phyloP scores from a whole-genome alignment of 2,113 vertebrate species.

The Salvelinus alpinus region DNA sequence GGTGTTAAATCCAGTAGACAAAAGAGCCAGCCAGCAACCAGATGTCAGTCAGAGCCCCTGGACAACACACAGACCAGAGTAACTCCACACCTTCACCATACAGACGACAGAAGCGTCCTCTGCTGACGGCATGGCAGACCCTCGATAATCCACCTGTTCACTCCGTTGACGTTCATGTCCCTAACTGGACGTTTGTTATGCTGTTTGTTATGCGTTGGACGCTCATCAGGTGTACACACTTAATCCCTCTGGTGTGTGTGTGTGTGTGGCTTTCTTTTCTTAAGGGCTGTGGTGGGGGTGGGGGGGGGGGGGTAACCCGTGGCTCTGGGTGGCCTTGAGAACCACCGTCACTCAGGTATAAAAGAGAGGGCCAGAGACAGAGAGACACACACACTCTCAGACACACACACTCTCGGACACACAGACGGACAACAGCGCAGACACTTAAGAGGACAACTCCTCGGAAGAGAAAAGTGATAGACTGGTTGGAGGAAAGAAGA shows the following conservation, averaged over 20 bases:
- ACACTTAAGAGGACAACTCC: neutral
- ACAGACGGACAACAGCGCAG: neutral
- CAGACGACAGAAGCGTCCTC: neutral
- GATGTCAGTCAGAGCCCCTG: too few relatives aligned
- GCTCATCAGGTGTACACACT: too few relatives aligned
- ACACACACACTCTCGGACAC: conserved; percentile 3
- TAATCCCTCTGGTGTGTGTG: neutral
- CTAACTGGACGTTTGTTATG: too few relatives aligned
- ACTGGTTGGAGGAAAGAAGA: neutral
- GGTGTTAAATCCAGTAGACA: neutral
- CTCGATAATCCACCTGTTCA: neutral
- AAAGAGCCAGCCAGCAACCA: neutral
- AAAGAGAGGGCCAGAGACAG: conserved; percentile 29
- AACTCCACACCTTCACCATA: neutral
- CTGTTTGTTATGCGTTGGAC: too few relatives aligned
- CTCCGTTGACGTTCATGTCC: too few relatives aligned
- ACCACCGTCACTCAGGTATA: conserved; percentile 36
- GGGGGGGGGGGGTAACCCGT: neutral
- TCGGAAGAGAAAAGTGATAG: neutral
- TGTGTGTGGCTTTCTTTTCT: neutral
- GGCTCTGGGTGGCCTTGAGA: neutral
- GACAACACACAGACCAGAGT: neutral
- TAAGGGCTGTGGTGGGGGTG: neutral
- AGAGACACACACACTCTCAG: conserved; percentile 16
- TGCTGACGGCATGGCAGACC: neutral